Evolutionary conservation across 2,113 vertebrate genomes (phyloP).

Genomic region (Dromiciops gliroides): DNA sequence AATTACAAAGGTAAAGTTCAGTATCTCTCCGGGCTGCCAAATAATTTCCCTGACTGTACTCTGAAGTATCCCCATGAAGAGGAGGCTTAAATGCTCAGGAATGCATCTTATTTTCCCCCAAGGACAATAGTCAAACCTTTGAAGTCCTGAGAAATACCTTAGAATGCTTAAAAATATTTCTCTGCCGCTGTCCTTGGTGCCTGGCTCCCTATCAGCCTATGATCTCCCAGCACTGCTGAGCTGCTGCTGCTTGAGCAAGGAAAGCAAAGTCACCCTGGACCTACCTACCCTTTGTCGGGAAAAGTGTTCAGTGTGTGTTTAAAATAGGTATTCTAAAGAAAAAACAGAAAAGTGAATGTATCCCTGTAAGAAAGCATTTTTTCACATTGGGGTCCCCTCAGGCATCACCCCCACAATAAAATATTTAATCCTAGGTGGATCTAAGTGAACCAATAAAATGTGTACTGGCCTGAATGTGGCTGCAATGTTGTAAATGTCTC

Average conservation of each 20-base stretch:
- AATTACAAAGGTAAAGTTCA: background rate
- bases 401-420: background rate
- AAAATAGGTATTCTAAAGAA: background rate
- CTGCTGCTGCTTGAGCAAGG: background rate
- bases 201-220: background rate
- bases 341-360: background rate
- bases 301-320: background rate
- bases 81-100: conserved; percentile 34
- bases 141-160: background rate
- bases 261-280: too few relatives aligned
- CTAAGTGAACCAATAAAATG: background rate
- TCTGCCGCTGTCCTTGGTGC: fast-evolving
- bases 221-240: background rate
- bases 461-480: background rate
- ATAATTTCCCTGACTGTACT: conserved; percentile 13
- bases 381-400: background rate
- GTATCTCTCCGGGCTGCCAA: background rate
- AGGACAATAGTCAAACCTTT: conserved; percentile 25
- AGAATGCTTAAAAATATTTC: conserved; percentile 15
- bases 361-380: background rate
- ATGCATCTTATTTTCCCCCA: conserved; percentile 13
- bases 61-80: background rate
- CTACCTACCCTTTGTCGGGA: background rate
- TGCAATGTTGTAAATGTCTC: conserved; percentile 13
- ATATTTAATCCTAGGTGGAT: conserved; percentile 39